Base-by-base conservation (phyloP, 2,888 invertebrate genomes). In the Invenusta paracnida region DNA sequence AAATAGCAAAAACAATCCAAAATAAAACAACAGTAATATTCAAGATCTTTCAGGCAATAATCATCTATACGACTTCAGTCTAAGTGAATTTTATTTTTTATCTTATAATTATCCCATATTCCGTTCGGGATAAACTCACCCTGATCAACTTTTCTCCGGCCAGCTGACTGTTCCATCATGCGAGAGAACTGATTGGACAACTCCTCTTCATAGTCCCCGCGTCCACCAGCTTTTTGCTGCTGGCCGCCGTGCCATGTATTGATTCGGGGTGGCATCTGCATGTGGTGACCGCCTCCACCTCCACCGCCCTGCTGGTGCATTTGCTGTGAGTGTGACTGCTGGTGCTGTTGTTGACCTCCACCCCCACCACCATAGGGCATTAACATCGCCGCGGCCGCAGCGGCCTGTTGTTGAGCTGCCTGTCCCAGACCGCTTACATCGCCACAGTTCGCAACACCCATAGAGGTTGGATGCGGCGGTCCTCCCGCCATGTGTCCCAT, bases 141-240 rank as follows among this genome's bases (percentile, higher is more conserved):
- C 82, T 82, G 11, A 85, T 81, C 31, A 11, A 48, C 73, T 27
- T n/a, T 82, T 5, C 30, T 5, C 23, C 73, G 11, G 27, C 73
- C 73, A 23, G 73, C 73, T 23, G 73, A 73, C 23, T 73, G 73
- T 23, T 73, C 73, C 73, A 73, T 73, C 73, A 73, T 73, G 2
- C 73, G 17, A 2, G 11, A 23, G 73, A 73, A 73, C 73, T 73
- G 73, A 73, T 23, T 73, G 2, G 73, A 73, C 27, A 73, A 25
- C 27, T 73, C 73, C 27, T 73, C 73, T 23, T 73, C 73, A 73
- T 73, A 73, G 27, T 73, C 73, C 2, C 73, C 73, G 2, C 73
- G 5, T 2, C 73, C 73, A 23, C 73, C 73, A 5, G 73, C 73
- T 25, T 73, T 73, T 48, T 48, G 48, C 48, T 48, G 48, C 73